These are phyloP conservation scores for Nomada ruficornis DNA, from an alignment of 2,888 invertebrate species.

Conservation along the genomic window DNA sequence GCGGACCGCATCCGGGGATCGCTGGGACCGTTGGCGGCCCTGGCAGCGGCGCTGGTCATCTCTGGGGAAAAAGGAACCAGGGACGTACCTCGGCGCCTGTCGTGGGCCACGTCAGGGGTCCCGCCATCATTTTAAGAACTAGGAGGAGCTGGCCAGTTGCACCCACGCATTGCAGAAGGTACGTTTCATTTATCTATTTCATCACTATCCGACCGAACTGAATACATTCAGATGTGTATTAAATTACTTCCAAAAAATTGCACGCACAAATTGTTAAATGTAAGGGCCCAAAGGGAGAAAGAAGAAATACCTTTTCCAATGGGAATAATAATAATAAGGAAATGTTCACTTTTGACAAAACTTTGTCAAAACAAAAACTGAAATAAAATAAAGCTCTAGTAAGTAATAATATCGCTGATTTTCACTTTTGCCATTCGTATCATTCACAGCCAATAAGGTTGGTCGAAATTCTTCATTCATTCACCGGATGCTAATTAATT, in stretches of 20 bases:
- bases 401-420: too few species aligned
- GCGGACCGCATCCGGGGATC: conserved; percentile 88
- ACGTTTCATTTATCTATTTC: conserved; percentile 39
- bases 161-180: conserved; percentile 89
- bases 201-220: too few species aligned
- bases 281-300: too few species aligned
- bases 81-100: conserved; percentile 89
- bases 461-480: neutral
- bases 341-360: too few species aligned
- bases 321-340: too few species aligned
- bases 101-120: conserved; percentile 86
- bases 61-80: conserved; percentile 87
- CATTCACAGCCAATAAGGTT: neutral
- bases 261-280: too few species aligned
- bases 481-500: conserved; percentile 9
- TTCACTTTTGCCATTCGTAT: too few species aligned
- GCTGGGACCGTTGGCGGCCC: conserved; percentile 78
- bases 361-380: too few species aligned
- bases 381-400: too few species aligned
- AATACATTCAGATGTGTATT: too few species aligned
- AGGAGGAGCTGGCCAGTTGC: conserved; percentile 92
- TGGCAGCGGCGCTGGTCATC: conserved; percentile 84
- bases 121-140: conserved; percentile 88
- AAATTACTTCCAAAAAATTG: too few species aligned
- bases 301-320: too few species aligned